Percentiles rank a stretch among this genome's conserved stretches.
These are phyloP conservation scores for Columba livia DNA, from an alignment of 2,113 vertebrate species.

Conservation along the genomic window DNA sequence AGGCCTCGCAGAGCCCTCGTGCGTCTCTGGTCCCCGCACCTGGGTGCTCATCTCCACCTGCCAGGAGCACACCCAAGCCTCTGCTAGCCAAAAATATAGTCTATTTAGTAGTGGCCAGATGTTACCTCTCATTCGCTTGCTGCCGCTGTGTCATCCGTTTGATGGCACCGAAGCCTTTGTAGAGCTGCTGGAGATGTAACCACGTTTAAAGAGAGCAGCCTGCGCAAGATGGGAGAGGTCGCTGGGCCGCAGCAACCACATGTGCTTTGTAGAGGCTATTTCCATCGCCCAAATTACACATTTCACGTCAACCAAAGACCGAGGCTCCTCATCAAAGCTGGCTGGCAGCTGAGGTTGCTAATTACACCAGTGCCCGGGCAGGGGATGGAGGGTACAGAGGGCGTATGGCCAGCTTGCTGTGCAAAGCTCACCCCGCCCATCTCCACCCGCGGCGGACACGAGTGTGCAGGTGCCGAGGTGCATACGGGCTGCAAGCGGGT, in stretches of 20 bases:
- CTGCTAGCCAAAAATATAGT: background rate
- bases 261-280: slow-evolving; percentile 64
- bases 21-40: background rate
- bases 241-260: background rate
- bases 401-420: background rate
- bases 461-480: background rate
- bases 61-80: background rate
- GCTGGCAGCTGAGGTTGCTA: slow-evolving; percentile 31
- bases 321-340: slow-evolving; percentile 56
- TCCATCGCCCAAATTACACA: slow-evolving; percentile 65
- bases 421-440: fast-evolving
- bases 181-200: background rate
- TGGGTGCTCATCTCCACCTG: background rate
- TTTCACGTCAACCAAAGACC: background rate
- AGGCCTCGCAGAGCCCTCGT: background rate
- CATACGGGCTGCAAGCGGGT: fast-evolving
- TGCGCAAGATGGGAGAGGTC: background rate
- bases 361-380: background rate
- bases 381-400: background rate
- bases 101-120: background rate
- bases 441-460: fast-evolving
- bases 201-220: background rate
- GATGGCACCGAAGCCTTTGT: slow-evolving; percentile 32
- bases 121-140: background rate
- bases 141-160: background rate